Evolutionary conservation across 2,888 invertebrate genomes (phyloP).

Genomic region (Macaria liturata): DNA sequence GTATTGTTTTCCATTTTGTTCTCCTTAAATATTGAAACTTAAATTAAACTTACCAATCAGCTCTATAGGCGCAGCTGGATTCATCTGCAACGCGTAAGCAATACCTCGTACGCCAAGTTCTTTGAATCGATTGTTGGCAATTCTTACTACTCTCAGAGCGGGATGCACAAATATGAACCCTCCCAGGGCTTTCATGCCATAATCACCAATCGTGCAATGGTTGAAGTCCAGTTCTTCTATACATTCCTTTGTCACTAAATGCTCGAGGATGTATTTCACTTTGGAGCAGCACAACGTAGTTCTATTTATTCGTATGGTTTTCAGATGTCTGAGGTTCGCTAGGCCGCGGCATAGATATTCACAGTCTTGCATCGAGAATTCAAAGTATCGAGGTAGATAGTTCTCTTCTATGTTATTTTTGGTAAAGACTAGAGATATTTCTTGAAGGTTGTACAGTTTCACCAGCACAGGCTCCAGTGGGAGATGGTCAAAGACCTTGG

Average conservation of each 20-base stretch:
- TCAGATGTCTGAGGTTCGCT: slow-evolving; percentile 70
- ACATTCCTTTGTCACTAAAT: slow-evolving; percentile 72
- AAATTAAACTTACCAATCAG: slow-evolving; percentile 55
- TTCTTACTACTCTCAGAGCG: slow-evolving; percentile 72
- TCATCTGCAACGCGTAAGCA: slow-evolving; percentile 78
- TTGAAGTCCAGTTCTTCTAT: slow-evolving; percentile 85
- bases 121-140: slow-evolving; percentile 83
- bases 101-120: slow-evolving; percentile 79
- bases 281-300: slow-evolving; percentile 84
- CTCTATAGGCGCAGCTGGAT: slow-evolving; percentile 73
- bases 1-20: too few species aligned
- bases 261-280: slow-evolving; percentile 82
- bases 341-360: slow-evolving; percentile 81
- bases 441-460: slow-evolving; percentile 77
- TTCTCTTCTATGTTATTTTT: slow-evolving; percentile 75
- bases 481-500: slow-evolving; percentile 81
- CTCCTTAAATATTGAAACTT: too few species aligned
- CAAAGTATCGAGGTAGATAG: slow-evolving; percentile 84
- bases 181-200: slow-evolving; percentile 85
- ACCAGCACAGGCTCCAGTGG: slow-evolving; percentile 80
- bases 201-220: slow-evolving; percentile 85
- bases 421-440: slow-evolving; percentile 71
- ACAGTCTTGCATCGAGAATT: slow-evolving; percentile 84
- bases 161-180: slow-evolving; percentile 78
- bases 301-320: slow-evolving; percentile 81